phyloP scores from a whole-genome alignment of 2,113 vertebrate species.

The Lophochroa leadbeateri region DNA sequence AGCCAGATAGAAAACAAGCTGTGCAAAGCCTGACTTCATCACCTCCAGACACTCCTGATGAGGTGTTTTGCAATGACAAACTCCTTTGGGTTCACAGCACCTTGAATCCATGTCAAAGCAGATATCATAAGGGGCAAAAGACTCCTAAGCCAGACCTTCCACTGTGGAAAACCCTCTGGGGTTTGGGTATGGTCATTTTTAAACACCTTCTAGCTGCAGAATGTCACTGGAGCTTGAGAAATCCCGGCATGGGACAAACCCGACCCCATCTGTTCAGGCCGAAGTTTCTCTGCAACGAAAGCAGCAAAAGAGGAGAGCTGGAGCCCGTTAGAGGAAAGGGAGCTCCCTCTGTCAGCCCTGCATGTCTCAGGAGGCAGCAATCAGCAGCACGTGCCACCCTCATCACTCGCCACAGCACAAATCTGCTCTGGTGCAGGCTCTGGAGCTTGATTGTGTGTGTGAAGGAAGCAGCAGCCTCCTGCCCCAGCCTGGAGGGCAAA shows the following conservation, averaged over 20 bases:
- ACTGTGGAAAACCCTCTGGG: background rate
- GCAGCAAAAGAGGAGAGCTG: background rate
- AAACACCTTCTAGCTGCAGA: background rate
- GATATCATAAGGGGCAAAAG: background rate
- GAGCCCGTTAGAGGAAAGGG: background rate
- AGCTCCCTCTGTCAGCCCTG: background rate
- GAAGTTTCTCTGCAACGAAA: background rate
- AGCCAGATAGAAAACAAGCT: background rate
- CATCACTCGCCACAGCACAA: background rate
- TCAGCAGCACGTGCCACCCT: accelerated
- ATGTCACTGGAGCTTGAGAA: background rate
- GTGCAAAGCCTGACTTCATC: background rate
- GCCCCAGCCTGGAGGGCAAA: background rate
- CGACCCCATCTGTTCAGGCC: background rate
- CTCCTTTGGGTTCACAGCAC: background rate
- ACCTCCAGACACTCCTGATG: background rate
- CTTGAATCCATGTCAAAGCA: background rate
- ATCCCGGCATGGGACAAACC: background rate
- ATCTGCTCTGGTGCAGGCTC: background rate
- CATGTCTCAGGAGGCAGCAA: background rate
- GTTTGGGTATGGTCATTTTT: background rate
- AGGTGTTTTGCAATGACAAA: background rate
- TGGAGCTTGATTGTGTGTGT: too few relatives aligned
- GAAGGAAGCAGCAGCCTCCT: background rate
- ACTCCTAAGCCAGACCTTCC: background rate